Evolutionary conservation across 2,113 vertebrate genomes (phyloP).

Genomic region (Lagopus muta): DNA sequence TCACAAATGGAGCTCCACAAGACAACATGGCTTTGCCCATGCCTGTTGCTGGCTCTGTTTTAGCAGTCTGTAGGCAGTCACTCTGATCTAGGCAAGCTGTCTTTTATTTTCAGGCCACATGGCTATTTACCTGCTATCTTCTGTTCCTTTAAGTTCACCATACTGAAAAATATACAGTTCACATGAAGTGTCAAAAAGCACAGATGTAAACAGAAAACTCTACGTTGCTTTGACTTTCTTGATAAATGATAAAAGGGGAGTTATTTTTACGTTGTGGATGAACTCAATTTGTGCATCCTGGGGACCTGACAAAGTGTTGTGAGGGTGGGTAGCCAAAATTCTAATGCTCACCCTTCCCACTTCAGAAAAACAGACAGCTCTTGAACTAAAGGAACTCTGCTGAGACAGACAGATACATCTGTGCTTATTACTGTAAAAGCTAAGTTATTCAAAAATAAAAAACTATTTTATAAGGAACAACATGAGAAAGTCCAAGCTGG

Average conservation of each 20-base stretch:
- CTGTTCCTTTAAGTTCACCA: neutral
- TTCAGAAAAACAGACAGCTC: neutral
- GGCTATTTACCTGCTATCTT: neutral
- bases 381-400: neutral
- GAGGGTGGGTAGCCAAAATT: neutral
- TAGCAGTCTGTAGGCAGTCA: neutral
- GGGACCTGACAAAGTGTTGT: neutral
- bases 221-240: neutral
- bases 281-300: accelerated
- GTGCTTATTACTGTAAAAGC: neutral
- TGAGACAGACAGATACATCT: neutral
- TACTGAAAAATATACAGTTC: neutral
- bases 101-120: neutral
- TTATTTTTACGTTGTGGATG: neutral
- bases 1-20: neutral
- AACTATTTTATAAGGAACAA: neutral
- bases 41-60: neutral
- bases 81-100: neutral
- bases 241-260: neutral
- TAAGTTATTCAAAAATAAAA: neutral
- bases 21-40: neutral
- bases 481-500: neutral
- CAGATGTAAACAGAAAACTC: neutral
- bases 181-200: neutral
- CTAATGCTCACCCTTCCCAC: neutral